These are phyloP conservation scores for Megaceryle alcyon DNA, from an alignment of 2,797 vertebrate species.

Conservation along the genomic window DNA sequence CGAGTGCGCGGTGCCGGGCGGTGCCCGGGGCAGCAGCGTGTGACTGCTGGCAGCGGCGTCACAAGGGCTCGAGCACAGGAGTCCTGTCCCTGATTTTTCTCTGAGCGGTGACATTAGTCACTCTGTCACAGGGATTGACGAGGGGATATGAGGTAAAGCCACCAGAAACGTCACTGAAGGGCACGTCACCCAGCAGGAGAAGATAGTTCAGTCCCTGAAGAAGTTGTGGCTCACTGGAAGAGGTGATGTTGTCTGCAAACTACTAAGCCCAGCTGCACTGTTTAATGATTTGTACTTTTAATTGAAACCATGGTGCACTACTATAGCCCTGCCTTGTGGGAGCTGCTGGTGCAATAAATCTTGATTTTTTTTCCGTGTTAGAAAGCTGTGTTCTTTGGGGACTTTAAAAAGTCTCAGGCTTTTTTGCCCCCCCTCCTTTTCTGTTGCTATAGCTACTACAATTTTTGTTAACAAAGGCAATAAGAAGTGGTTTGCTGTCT, in stretches of 20 bases:
- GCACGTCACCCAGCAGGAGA: neutral
- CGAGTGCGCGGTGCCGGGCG: neutral
- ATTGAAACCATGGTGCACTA: conserved; percentile 39
- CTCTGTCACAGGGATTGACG: neutral
- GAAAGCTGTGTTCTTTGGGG: conserved; percentile 16
- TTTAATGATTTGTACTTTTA: conserved; percentile 45
- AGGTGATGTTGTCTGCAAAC: neutral
- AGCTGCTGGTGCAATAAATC: conserved; percentile 49
- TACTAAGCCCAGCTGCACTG: conserved; percentile 1
- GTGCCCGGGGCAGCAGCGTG: rapidly evolving
- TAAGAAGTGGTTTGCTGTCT: neutral
- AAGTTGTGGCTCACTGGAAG: neutral
- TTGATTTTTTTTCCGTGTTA: conserved; percentile 18
- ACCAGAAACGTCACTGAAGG: neutral
- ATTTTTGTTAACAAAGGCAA: conserved; percentile 19
- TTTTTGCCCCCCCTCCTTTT: neutral
- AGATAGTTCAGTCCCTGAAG: neutral
- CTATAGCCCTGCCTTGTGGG: conserved; percentile 11
- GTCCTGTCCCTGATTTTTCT: neutral
- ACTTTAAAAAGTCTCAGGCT: neutral
- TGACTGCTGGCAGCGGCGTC: neutral
- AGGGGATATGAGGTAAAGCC: neutral
- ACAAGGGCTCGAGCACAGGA: neutral
- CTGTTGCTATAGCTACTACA: conserved; percentile 26
- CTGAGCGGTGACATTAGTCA: neutral